Evolutionary conservation across 2,797 vertebrate species (phyloP).

Genomic region (Pyrrhura leucotis): DNA sequence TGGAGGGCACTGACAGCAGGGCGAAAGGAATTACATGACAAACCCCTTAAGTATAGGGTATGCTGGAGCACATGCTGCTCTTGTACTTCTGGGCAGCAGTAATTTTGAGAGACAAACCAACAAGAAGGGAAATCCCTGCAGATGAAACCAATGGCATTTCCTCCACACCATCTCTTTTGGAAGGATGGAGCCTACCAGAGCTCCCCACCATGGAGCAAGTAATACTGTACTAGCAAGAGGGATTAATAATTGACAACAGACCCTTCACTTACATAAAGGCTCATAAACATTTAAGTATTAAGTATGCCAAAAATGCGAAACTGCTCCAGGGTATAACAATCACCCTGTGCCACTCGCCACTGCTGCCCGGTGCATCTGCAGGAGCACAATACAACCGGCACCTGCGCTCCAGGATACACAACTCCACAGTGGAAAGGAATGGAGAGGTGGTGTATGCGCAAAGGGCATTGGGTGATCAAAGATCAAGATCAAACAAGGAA

Average conservation of each 20-base stretch:
- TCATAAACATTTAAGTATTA: conserved; percentile 42
- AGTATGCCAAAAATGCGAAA: conserved; percentile 49
- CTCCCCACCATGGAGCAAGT: background rate
- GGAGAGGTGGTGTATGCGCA: background rate
- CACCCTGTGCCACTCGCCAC: background rate
- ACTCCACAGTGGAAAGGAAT: background rate
- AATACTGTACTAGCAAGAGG: background rate
- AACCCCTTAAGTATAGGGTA: background rate
- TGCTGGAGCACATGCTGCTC: background rate
- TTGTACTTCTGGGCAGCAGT: background rate
- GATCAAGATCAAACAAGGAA: background rate
- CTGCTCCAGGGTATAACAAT: background rate
- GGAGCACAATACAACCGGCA: background rate
- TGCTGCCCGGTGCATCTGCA: background rate
- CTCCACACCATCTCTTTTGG: background rate
- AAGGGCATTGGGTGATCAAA: background rate
- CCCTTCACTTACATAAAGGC: background rate
- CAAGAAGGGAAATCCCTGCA: background rate
- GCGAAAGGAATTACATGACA: background rate
- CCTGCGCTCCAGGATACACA: too few relatives aligned
- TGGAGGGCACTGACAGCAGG: background rate
- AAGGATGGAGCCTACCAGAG: background rate
- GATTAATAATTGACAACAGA: conserved; percentile 45
- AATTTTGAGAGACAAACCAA: conserved; percentile 19
- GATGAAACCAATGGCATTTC: conserved; percentile 1